Evolutionary conservation across 2,888 invertebrate species (phyloP).

Genomic region (Aspidiotus rigidus): DNA sequence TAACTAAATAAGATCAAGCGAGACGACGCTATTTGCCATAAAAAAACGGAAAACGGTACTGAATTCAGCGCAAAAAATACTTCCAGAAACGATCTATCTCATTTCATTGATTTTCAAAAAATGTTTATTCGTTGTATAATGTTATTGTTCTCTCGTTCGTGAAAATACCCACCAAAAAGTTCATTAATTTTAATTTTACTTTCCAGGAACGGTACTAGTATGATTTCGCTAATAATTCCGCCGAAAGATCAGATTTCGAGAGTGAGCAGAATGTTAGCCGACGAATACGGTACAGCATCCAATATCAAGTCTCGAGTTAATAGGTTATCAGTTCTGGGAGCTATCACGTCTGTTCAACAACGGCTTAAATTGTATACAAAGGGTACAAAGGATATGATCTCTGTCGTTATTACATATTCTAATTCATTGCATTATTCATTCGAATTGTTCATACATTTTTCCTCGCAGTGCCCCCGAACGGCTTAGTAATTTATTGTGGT

Average conservation of each 20-base stretch:
- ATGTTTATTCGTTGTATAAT: no score
- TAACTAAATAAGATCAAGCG: no score
- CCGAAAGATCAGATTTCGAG: conserved; percentile 99
- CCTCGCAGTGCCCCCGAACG: conserved; percentile 94
- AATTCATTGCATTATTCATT: not conserved
- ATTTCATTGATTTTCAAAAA: no score
- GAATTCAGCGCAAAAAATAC: no score
- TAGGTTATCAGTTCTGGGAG: conserved; percentile 94
- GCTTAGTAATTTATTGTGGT: conserved; percentile 98
- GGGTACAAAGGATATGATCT: conserved; percentile 53
- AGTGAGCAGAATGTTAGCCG: conserved; percentile 99
- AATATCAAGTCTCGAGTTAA: conserved; percentile 99
- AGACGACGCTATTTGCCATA: no score
- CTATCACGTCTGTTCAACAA: conserved; percentile 99
- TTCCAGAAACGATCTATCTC: no score
- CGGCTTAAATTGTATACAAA: conserved; percentile 97
- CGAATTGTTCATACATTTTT: no score
- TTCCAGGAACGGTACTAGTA: conserved; percentile 95
- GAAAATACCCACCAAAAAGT: not conserved
- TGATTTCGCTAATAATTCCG: conserved; percentile 99
- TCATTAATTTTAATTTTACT: not conserved
- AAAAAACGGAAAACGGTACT: no score
- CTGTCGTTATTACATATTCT: not conserved
- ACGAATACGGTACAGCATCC: conserved; percentile 99
- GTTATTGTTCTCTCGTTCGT: no score